Evolutionary conservation across 1,140 invertebrate species (phyloP), one percentile per base, ranked within the genome.

Genomic region (Lamellibrachia luymesi): DNA sequence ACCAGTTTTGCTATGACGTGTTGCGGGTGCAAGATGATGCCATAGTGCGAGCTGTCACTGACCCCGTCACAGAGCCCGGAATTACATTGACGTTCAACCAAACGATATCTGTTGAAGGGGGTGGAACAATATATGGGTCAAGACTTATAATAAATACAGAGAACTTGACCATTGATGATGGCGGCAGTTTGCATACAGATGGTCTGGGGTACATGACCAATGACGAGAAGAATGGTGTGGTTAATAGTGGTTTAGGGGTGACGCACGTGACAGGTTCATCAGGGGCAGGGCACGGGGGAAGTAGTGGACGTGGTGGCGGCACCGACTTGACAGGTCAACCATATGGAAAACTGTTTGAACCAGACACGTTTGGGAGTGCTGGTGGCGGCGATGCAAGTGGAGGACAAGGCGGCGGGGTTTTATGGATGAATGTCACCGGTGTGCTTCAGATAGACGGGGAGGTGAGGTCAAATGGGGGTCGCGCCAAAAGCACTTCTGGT

Each of bases 201-300:
- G 93, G 93, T 2, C 92, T 94, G 27, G 95, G 95, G 2, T 95
- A 94, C 90, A 92, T 94, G 56, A 93, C 95, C 8, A 89, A 91
- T 50, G 94, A 95, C 89, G 51, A 92, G 6, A 91, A 93, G 51
- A 27, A 92, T 93, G 89, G 4, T 13, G 17, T 27, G 27, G 92
- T 94, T 2, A 95, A 95, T 92, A 56, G 95, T 13, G 95, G 95
- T 7, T 51, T 94, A 27, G 95, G 95, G 56, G 92, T 64, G n/a
- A 94, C 94, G 51, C 93, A 93, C 89, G n/a, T 92, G 17, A 38
- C 6, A 50, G 95, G 95, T 2, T 95, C 95, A 8, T 95, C 95
- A 50, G 95, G 95, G n/a, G 95, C 93, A 50, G 94, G 95, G 5
- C 94, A 95, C 93, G 95, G 95, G 92, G 95, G 95, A 13, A 95